Conservation (phyloP, 35 echinoderm and acorn worm genomes). For the Eucidaris tribuloides region DNA sequence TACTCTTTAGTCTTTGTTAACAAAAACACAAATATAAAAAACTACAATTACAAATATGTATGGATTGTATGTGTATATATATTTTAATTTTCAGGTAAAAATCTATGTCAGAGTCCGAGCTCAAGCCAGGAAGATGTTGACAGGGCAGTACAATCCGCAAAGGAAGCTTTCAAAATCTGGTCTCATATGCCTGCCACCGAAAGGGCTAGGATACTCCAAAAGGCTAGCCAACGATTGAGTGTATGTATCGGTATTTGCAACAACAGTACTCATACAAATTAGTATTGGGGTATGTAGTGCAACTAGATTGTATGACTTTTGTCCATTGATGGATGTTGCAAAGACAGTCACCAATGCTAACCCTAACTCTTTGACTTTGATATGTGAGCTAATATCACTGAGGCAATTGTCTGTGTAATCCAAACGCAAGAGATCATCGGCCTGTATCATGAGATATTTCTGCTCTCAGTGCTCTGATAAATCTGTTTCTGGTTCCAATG, state of each 20-base stretch:
- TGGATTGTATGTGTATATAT: not conserved
- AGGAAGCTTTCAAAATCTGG: slow-evolving; percentile 77
- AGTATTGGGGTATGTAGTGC: not conserved
- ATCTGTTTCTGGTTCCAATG: too few relatives aligned
- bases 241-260: slow-evolving; percentile 12
- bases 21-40: not conserved
- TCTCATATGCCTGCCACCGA: slow-evolving; percentile 73
- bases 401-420: not conserved
- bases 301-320: not conserved
- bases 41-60: not conserved
- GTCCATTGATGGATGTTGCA: not conserved
- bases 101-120: slow-evolving; percentile 72
- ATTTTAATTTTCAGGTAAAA: slow-evolving; percentile 51
- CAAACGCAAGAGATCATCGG: not conserved
- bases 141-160: slow-evolving; percentile 70
- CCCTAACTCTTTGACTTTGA: not conserved
- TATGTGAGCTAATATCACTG: not conserved
- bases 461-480: too few relatives aligned
- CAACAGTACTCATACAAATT: not conserved
- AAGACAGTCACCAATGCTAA: not conserved
- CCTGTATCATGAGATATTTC: too few relatives aligned
- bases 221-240: slow-evolving; percentile 42
- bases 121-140: slow-evolving; percentile 84
- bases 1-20: too few relatives aligned
- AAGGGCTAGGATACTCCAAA: slow-evolving; percentile 61